Base-by-base conservation (phyloP, 2,113 vertebrate genomes). In the Riparia riparia region DNA sequence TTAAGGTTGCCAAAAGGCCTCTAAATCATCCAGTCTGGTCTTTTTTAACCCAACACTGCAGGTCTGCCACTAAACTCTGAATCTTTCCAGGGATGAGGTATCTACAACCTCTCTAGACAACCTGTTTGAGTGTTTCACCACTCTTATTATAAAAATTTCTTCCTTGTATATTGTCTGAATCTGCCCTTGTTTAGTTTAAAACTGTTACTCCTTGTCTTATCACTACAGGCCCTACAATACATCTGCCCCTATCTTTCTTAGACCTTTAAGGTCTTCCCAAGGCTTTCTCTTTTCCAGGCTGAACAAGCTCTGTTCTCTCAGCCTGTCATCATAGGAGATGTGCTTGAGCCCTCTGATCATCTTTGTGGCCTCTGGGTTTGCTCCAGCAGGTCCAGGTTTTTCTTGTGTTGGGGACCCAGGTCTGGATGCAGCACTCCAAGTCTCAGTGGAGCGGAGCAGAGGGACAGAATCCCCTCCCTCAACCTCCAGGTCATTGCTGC, bases 401-500 rank as follows among this genome's bases (percentile, higher is more conserved):
- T n/a, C 42, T 16, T 84, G 41, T 79, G 8, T 25, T 79, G 37
- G 37, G 37, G 37, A 37, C 15, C 47, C 42, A 63, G 28, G 44
- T 31, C 60, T 64, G 42, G 34, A 80, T 3, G 12, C 41, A 72
- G 41, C 10, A 24, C 19, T 49, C 5, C 41, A n/a, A 22, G 14
- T 60, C 47, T 41, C 28, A 26, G 5, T 10, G 34, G 39, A 71
- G 41, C 12, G 12, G 34, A 66, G 53, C 0, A 25, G 37, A 73
- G 47, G 21, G 42, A 15, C 26, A 87, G 37, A 73, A 58, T 87
- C 12, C 7, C 18, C 11, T 68, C 25, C 60, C 26, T 73, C 0
- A 0, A 37, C 25, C 18, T 73, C 25, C 54, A 73, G 60, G 16
- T 17, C n/a, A 47, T 0, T 37, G 0, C n/a, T 88, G 4, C 44